A percentile compares a stretch with the other conserved stretches of the same genome.
Evolutionary conservation across 1,140 invertebrate genomes (phyloP).

Genomic region (Drosophila equinoxialis): DNA sequence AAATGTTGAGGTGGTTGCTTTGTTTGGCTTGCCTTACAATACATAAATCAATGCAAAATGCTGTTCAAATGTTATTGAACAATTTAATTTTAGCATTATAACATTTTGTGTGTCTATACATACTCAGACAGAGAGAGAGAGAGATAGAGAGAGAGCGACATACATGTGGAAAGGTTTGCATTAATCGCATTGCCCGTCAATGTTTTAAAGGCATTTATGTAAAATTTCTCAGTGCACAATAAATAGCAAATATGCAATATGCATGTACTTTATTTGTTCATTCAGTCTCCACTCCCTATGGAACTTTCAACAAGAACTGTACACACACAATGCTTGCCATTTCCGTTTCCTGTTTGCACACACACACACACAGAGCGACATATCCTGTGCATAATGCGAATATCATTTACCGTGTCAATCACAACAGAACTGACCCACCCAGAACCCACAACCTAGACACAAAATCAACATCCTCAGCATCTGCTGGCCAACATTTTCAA

Average conservation of each 20-base stretch:
- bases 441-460: conserved; percentile 32
- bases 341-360: conserved; percentile 76
- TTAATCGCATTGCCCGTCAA: conserved; percentile 38
- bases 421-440: conserved; percentile 35
- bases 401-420: conserved; percentile 81
- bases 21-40: too few relatives aligned
- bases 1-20: conserved; percentile 21
- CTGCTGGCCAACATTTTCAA: neutral
- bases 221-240: conserved; percentile 56
- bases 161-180: conserved; percentile 15
- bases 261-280: conserved; percentile 26
- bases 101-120: too few relatives aligned
- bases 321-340: conserved; percentile 71
- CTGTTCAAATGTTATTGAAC: conserved; percentile 20
- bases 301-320: conserved; percentile 28
- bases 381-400: conserved; percentile 76
- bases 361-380: conserved; percentile 37
- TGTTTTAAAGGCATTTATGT: conserved; percentile 46
- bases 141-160: too few relatives aligned
- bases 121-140: too few relatives aligned
- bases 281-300: conserved; percentile 35
- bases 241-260: conserved; percentile 57
- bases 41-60: conserved; percentile 27
- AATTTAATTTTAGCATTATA: conserved; percentile 5
- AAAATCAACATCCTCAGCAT: conserved; percentile 26